Evolutionary conservation across 2,113 vertebrate genomes (phyloP), one percentile per base, ranked within the genome.

Genomic region (Labeo rohita): DNA sequence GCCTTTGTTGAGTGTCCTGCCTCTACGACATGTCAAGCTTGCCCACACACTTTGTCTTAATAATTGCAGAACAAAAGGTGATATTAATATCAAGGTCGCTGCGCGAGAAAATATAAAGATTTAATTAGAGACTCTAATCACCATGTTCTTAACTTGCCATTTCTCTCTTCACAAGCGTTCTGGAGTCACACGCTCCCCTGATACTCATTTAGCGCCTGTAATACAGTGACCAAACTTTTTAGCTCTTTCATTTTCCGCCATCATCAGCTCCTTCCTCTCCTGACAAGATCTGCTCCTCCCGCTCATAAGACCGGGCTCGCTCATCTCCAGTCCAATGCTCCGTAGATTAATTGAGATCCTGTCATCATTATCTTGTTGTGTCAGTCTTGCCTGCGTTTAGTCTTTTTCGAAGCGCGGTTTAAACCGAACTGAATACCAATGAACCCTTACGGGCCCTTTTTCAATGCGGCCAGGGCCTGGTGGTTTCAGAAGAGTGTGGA

Each of bases 331-430:
- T 61, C 84, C 59, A 52, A 74, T 18, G 7, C 89, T 85, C 47
- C 74, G 82, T 78, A 85, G 90, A 89, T 88, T 88, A 90, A 90
- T 89, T 90, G 87, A 92, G 90, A 89, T 89, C 88, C 66, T 75
- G 78, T 84, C 82, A 85, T 82, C 61, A 81, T 61, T 82, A 80
- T 85, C 86, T 45, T 49, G 21, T 81, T 43, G 13, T 80, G 80
- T 88, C 84, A 74, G 79, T 84, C n/a, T 1, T 47, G 66, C 63
- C 68, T 83, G 72, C 50, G 75, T 86, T 72, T 39, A 59, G 43
- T 90, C 45, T 87, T 87, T 84, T 87, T 4, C 73, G 16, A 83
- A 49, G 84, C 39, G 0, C 18, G 77, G 68, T 9, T 70, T 70
- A 21, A 43, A 72, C 3, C 50, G 50, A 39, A 80, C 7, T 83